A percentile compares a stretch with the other conserved stretches of the same genome.
Conservation (phyloP, 2,113 vertebrate genomes). For the Epinephelus fuscoguttatus region DNA sequence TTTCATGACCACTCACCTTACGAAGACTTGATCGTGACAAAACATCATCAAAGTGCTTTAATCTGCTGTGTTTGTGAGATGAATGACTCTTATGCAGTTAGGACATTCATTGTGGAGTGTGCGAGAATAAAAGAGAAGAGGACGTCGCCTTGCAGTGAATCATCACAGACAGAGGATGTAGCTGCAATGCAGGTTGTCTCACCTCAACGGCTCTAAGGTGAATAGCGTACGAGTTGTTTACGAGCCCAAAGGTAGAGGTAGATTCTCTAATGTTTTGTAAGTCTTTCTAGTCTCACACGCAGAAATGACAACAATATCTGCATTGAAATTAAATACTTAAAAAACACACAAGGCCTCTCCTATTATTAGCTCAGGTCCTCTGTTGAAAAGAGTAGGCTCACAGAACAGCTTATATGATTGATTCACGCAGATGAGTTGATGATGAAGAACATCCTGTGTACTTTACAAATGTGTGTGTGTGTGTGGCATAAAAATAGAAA, state of each 20-base stretch:
- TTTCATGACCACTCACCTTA: neutral
- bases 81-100: slow-evolving; percentile 10
- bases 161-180: slow-evolving; percentile 23
- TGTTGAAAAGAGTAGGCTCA: neutral
- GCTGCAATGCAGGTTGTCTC: slow-evolving; percentile 39
- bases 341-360: neutral
- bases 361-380: neutral
- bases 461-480: neutral
- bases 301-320: neutral
- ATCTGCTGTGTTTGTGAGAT: slow-evolving; percentile 35
- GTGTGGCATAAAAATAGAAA: neutral
- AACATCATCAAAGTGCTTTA: slow-evolving; percentile 10
- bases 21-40: slow-evolving; percentile 30
- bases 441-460: neutral
- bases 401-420: neutral
- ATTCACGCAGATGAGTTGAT: neutral
- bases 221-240: slow-evolving; percentile 21
- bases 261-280: neutral
- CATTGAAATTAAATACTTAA: neutral
- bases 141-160: slow-evolving; percentile 62
- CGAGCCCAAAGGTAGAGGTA: neutral
- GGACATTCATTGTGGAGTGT: slow-evolving; percentile 25
- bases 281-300: slow-evolving; percentile 7
- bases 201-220: slow-evolving; percentile 25
- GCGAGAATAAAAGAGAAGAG: slow-evolving; percentile 18